Conservation (phyloP, 1,140 invertebrate genomes). For the Holcopasites calliopsidis region DNA sequence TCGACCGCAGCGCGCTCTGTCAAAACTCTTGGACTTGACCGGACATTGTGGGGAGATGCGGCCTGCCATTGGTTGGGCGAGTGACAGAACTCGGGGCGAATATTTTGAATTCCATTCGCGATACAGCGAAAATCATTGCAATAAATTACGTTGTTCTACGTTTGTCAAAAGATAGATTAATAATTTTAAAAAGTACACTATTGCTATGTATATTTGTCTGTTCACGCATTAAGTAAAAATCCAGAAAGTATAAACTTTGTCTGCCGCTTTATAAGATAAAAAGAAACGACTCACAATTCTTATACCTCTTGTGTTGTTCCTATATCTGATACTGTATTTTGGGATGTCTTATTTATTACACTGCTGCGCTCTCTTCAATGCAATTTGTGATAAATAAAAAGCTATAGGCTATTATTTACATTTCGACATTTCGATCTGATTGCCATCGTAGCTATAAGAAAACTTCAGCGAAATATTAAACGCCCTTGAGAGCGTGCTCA, state of each 20-base stretch:
- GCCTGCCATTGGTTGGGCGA: background rate
- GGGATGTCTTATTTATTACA: background rate
- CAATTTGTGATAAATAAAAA: background rate
- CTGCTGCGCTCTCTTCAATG: background rate
- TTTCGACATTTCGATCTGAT: background rate
- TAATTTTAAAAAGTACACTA: background rate
- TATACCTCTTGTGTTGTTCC: too few relatives aligned
- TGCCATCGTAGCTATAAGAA: background rate
- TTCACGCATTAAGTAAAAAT: background rate
- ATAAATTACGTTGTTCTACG: background rate
- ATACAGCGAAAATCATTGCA: background rate
- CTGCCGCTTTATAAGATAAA: background rate
- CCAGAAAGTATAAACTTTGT: background rate
- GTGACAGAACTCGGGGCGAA: background rate
- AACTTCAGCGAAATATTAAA: too few relatives aligned
- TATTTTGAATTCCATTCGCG: background rate
- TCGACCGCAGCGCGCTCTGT: constrained; percentile 46
- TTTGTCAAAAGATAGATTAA: background rate
- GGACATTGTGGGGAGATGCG: background rate
- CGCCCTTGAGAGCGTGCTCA: background rate
- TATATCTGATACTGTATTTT: background rate
- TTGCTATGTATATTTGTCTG: background rate
- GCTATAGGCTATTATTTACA: background rate
- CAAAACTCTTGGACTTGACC: background rate
- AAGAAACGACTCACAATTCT: background rate